Evolutionary conservation across 2,113 vertebrate genomes (phyloP).

Genomic region (Paramisgurnus dabryanus): DNA sequence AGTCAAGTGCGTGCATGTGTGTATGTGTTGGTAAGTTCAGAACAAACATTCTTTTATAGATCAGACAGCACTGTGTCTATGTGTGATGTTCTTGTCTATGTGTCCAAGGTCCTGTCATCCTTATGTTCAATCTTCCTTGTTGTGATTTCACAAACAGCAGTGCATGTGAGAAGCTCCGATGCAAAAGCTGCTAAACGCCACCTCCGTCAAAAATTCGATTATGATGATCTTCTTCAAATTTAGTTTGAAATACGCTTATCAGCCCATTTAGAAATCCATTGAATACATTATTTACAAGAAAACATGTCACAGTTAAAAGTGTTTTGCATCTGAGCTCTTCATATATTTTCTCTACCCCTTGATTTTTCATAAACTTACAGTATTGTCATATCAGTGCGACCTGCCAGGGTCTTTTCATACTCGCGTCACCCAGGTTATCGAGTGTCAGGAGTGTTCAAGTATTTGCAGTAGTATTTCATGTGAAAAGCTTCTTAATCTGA

Average conservation of each 20-base stretch:
- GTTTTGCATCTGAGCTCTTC: too few species aligned
- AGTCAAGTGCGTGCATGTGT: slow-evolving; percentile 13
- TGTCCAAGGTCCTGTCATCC: slow-evolving; percentile 37
- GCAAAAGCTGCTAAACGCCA: too few species aligned
- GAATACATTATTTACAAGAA: too few species aligned
- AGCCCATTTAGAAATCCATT: too few species aligned
- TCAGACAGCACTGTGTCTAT: slow-evolving; percentile 5
- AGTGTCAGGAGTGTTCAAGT: slow-evolving; percentile 23
- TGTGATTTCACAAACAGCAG: background rate
- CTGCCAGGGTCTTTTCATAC: background rate
- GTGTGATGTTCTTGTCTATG: slow-evolving; percentile 31
- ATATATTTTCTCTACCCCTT: background rate
- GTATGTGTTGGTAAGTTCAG: slow-evolving; percentile 10
- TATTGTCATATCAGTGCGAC: slow-evolving; percentile 1
- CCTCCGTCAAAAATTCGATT: too few species aligned
- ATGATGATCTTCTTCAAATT: too few species aligned
- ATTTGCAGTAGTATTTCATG: slow-evolving; percentile 29
- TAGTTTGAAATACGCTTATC: too few species aligned
- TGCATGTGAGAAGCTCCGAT: background rate
- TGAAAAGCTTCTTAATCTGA: background rate
- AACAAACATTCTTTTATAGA: background rate
- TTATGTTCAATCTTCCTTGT: background rate
- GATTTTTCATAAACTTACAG: background rate
- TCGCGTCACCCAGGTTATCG: background rate
- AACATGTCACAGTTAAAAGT: too few species aligned